Evolutionary conservation across 2,888 invertebrate genomes (phyloP), one percentile per base, ranked within the genome.

Genomic region (Magallana nippona): DNA sequence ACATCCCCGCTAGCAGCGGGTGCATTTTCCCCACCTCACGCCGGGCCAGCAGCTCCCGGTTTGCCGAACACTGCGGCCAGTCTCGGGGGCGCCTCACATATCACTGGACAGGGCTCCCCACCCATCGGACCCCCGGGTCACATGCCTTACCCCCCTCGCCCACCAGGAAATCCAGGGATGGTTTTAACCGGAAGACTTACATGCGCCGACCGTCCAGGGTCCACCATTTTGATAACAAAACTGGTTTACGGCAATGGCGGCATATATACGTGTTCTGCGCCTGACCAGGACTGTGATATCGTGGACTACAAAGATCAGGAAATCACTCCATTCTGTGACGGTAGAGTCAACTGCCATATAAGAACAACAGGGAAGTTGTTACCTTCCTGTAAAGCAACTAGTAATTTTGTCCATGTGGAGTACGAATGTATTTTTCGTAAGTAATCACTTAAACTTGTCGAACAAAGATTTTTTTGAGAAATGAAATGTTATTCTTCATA

Each of bases 381-480:
- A 10, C 79, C 79, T 17, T 77, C 83, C 15, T 86, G 85, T 77
- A 60, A 80, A 27, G 78, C 79, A 17, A 78, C 27, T 13, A 84
- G 85, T 77, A 83, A 86, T 78, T 86, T 86, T 62, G 77, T 86
- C 17, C 85, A 86, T 19, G 84, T 86, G 71, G 85, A 86, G 71
- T 86, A 86, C 55, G 85, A 86, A 62, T 86, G 85, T 55, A 78
- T 86, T 27, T 80, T 80, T 80, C 77, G 85, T 86, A 60, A 86
- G 85, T 79, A 32, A 27, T 1, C 27, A 27, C 27, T 27, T 27
- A 1, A 27, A 27, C 2, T n/a, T n/a, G n/a, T n/a, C n/a, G n/a
- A 27, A 27, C 27, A 27, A n/a, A n/a, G n/a, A 27, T 27, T 27
- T 1, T 27, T 27, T 27, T 27, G 2, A 27, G 2, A 27, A 27